phyloP scores from a whole-genome alignment of 2,113 vertebrate species.

The Taurulus bubalis region DNA sequence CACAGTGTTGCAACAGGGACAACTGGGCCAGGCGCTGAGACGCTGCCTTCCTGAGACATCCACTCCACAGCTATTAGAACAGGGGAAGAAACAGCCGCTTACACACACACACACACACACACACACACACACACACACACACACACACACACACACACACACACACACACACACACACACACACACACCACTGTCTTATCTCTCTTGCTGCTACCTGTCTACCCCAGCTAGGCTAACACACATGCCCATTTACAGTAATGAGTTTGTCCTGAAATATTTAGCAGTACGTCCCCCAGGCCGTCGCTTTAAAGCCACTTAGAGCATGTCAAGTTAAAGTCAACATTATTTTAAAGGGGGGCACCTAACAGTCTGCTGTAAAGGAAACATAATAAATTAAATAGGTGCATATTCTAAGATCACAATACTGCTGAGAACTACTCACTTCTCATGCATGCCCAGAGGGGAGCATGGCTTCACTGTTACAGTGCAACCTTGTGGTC shows the following conservation, averaged over 20 bases:
- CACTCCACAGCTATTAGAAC: slow-evolving; percentile 60
- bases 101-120: slow-evolving; percentile 47
- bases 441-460: slow-evolving; percentile 52
- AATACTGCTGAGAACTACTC: slow-evolving; percentile 40
- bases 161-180: slow-evolving; percentile 30
- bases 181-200: slow-evolving; percentile 54
- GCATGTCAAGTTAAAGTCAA: slow-evolving; percentile 81
- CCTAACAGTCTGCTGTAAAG: slow-evolving; percentile 66
- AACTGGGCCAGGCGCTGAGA: slow-evolving; percentile 64
- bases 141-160: slow-evolving; percentile 47
- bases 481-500: slow-evolving; percentile 16
- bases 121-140: slow-evolving; percentile 32
- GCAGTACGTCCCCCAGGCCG: slow-evolving; percentile 75
- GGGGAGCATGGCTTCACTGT: slow-evolving; percentile 33
- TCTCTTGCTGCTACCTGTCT: slow-evolving; percentile 73
- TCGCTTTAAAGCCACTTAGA: slow-evolving; percentile 81
- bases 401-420: slow-evolving; percentile 64
- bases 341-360: slow-evolving; percentile 76
- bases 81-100: slow-evolving; percentile 40
- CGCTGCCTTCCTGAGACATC: slow-evolving; percentile 60
- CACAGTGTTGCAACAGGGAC: slow-evolving; percentile 75
- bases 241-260: slow-evolving; percentile 79
- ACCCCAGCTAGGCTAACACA: slow-evolving; percentile 72
- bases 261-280: slow-evolving; percentile 84
- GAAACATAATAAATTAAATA: slow-evolving; percentile 78